phyloP scores from a whole-genome alignment of 2,113 vertebrate genomes.

The Ailurus styani region DNA sequence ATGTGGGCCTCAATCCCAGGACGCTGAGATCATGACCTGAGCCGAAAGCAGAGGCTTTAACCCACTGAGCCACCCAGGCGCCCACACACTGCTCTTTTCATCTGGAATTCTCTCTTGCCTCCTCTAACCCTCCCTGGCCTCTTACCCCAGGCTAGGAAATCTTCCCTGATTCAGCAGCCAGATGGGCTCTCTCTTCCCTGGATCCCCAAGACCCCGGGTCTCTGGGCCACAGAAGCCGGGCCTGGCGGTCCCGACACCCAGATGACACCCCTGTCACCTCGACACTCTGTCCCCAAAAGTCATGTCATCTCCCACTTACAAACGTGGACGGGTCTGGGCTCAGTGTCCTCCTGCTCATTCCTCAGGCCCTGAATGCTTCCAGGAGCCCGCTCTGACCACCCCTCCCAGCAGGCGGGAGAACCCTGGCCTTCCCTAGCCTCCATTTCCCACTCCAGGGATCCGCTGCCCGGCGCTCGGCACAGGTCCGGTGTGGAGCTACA shows the following conservation, averaged over 20 bases:
- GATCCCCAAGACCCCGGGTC: background rate
- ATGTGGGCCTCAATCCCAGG: too few relatives aligned
- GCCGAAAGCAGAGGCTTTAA: too few relatives aligned
- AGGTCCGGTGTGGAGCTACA: fast-evolving
- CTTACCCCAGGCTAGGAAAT: background rate
- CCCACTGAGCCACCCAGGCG: too few relatives aligned
- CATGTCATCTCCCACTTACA: background rate
- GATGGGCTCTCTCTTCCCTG: background rate
- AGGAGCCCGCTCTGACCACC: too few relatives aligned
- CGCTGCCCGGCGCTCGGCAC: fast-evolving
- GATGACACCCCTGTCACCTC: background rate
- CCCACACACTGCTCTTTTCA: too few relatives aligned
- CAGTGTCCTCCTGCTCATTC: background rate
- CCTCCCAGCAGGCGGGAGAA: background rate
- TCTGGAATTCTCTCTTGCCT: background rate
- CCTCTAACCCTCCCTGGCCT: background rate
- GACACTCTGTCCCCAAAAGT: background rate
- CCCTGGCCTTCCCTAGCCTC: background rate
- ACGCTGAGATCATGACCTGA: too few relatives aligned
- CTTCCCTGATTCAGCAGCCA: background rate
- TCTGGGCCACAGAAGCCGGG: background rate
- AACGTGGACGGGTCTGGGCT: background rate
- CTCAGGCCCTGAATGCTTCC: background rate
- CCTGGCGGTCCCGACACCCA: background rate
- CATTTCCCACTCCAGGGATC: fast-evolving